Conservation (phyloP, 2,113 vertebrate genomes). For the Peucedramus taeniatus region DNA sequence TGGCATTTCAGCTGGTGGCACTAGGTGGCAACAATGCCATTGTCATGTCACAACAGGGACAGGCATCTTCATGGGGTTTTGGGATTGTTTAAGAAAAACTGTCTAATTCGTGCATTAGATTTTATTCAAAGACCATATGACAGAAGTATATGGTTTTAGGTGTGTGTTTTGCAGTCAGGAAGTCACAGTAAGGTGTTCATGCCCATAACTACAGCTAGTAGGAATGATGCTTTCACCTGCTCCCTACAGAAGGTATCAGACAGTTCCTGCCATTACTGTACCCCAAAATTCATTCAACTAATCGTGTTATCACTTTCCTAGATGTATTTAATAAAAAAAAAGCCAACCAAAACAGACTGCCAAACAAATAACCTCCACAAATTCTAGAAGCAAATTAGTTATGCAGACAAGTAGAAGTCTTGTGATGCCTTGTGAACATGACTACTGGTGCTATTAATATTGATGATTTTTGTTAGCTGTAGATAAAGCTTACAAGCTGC, state of each 20-base stretch:
- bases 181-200: neutral
- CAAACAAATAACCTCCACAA: neutral
- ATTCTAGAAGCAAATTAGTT: neutral
- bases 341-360: neutral
- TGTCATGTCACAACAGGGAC: neutral
- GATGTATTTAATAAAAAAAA: neutral
- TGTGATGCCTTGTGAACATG: neutral
- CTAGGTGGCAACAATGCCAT: neutral
- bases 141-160: neutral
- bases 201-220: neutral
- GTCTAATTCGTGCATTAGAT: neutral
- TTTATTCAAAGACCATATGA: neutral
- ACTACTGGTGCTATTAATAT: conserved; percentile 60
- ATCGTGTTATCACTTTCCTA: neutral
- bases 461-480: conserved; percentile 82
- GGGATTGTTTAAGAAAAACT: neutral
- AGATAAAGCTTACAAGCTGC: conserved; percentile 95
- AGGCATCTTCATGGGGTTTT: rapidly evolving
- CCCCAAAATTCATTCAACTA: neutral
- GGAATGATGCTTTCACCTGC: neutral
- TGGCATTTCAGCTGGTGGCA: neutral
- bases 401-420: neutral
- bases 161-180: neutral
- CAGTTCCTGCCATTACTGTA: neutral
- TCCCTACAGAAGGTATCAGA: neutral